Conservation (phyloP, 2,888 invertebrate genomes). For the Ichneumoninae sp. region DNA sequence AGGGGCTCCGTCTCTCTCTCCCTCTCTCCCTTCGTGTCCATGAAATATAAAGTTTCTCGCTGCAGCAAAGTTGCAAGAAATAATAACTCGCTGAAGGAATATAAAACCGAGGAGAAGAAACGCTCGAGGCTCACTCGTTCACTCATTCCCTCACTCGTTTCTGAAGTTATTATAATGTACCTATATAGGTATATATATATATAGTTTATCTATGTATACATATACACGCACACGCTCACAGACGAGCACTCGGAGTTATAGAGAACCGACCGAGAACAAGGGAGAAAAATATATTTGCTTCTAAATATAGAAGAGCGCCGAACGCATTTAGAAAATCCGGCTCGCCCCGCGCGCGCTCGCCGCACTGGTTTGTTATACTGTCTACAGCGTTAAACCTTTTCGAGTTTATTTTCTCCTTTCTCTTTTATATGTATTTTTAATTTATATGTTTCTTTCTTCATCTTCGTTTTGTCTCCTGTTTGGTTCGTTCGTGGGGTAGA, state of each 20-base stretch:
- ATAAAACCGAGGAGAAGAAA: conserved; percentile 28
- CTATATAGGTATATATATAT: conserved; percentile 1
- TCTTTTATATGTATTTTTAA: conserved; percentile 55
- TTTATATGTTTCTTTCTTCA: conserved; percentile 8
- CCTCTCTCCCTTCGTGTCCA: conserved; percentile 12
- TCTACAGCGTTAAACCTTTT: conserved; percentile 18
- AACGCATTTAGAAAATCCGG: conserved; percentile 79
- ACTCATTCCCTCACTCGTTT: conserved; percentile 24
- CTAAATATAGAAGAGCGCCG: conserved; percentile 77
- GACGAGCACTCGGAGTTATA: conserved; percentile 31
- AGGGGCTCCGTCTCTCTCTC: not conserved
- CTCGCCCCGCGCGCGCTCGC: conserved; percentile 50
- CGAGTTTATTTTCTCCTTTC: conserved; percentile 50
- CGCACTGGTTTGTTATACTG: conserved; percentile 33
- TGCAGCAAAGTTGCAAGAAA: conserved; percentile 11
- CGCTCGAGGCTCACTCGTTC: conserved; percentile 12
- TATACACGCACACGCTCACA: not conserved
- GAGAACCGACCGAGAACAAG: conserved; percentile 30
- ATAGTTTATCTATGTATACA: not conserved
- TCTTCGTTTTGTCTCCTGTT: not conserved
- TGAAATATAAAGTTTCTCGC: conserved; percentile 35
- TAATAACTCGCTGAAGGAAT: conserved; percentile 10
- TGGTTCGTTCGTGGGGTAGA: not conserved
- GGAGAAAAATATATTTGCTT: conserved; percentile 70
- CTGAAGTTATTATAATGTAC: conserved; percentile 15